Conservation (phyloP, 2,797 vertebrate genomes). For the Macroramphosus scolopax region DNA sequence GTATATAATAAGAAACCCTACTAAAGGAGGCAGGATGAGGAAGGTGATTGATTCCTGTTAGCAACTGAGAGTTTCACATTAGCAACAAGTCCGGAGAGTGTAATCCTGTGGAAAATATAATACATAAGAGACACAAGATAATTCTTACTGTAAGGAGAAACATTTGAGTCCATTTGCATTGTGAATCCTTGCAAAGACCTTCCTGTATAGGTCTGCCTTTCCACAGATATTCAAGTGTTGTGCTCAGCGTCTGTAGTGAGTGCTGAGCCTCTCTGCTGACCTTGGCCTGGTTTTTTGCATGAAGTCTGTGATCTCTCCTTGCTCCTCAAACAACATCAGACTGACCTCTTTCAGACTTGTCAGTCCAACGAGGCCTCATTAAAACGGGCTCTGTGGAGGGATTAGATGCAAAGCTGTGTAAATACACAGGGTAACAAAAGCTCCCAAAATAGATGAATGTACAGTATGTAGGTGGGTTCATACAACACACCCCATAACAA, state of each 20-base stretch:
- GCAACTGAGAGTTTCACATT: no score
- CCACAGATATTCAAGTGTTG: constrained; percentile 26
- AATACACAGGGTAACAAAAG: neutral
- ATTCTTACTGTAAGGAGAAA: no score
- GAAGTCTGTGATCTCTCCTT: constrained; percentile 51
- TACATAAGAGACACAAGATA: no score
- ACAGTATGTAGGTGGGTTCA: neutral
- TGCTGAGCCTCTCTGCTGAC: constrained; percentile 40
- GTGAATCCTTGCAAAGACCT: constrained; percentile 24
- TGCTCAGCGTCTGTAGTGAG: constrained; percentile 32
- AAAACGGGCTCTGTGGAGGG: constrained; percentile 55
- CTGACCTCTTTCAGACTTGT: constrained; percentile 56
- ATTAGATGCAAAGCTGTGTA: constrained; percentile 46
- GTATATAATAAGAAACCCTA: no score
- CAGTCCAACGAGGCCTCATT: constrained; percentile 72
- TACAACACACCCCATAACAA: neutral
- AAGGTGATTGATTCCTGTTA: no score
- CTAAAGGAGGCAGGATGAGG: no score
- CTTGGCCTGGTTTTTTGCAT: constrained; percentile 63
- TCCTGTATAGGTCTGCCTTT: constrained; percentile 11
- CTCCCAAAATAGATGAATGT: neutral
- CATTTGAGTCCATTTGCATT: constrained; percentile 11
- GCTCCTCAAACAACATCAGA: constrained; percentile 41
- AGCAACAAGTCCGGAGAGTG: no score
- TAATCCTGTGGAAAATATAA: no score